Conservation (phyloP, 2,113 vertebrate species). For the Microcebus tavaratra region DNA sequence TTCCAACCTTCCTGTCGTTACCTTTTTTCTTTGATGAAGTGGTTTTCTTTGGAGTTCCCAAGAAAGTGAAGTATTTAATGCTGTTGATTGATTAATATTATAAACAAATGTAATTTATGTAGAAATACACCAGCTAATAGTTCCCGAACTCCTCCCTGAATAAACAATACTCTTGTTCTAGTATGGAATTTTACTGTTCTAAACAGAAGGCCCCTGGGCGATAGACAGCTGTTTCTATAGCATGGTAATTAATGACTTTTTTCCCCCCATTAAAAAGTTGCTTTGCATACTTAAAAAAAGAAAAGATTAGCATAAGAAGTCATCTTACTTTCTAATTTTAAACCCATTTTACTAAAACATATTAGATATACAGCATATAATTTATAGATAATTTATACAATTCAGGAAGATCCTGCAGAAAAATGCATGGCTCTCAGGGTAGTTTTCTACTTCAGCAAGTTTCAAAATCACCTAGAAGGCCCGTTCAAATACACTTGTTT, state of each 20-base stretch:
- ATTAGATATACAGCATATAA: neutral
- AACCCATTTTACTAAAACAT: neutral
- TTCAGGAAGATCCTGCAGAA: neutral
- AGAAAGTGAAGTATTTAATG: slow-evolving; percentile 58
- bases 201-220: neutral
- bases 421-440: neutral
- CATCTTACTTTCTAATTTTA: slow-evolving; percentile 46
- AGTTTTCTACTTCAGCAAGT: neutral
- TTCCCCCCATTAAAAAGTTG: slow-evolving; percentile 31
- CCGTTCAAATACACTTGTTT: neutral
- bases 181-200: slow-evolving; percentile 57
- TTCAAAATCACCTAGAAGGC: neutral
- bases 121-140: slow-evolving; percentile 15
- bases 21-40: slow-evolving; percentile 20
- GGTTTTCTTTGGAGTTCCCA: slow-evolving; percentile 10
- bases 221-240: slow-evolving; percentile 53
- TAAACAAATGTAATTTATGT: slow-evolving; percentile 60
- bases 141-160: slow-evolving; percentile 1
- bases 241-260: slow-evolving; percentile 55
- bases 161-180: slow-evolving; percentile 17
- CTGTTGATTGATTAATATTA: slow-evolving; percentile 48
- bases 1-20: slow-evolving; percentile 17
- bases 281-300: slow-evolving; percentile 31
- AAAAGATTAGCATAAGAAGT: neutral
- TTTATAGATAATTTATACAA: neutral